A percentile compares a stretch with the other conserved stretches of the same genome.
These are phyloP conservation scores for Ganaspis brasiliensis DNA, from an alignment of 2,888 invertebrate species.

Conservation along the genomic window DNA sequence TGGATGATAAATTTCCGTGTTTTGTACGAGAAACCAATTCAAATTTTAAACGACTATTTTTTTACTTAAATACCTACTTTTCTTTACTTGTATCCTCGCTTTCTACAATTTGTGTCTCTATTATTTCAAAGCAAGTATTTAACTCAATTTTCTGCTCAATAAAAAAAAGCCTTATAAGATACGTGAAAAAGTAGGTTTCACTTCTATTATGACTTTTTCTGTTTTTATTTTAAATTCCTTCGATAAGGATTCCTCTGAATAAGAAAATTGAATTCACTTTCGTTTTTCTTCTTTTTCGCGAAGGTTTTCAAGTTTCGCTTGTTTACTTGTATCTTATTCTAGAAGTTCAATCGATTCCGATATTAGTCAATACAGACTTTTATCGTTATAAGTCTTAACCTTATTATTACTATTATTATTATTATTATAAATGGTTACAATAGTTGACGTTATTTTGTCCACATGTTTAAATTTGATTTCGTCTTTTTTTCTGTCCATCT, in stretches of 20 bases:
- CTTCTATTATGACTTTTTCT: constrained; percentile 12
- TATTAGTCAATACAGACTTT: no score
- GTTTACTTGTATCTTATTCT: no score
- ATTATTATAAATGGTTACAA: no score
- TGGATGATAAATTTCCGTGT: neutral
- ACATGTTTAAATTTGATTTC: no score
- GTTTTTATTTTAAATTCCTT: constrained; percentile 8
- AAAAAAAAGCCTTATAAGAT: constrained; percentile 7
- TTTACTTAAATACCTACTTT: neutral
- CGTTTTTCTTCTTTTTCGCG: neutral
- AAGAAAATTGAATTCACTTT: neutral
- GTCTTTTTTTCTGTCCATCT: no score
- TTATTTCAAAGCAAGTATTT: neutral
- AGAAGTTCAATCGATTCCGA: no score
- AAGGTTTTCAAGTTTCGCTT: no score
- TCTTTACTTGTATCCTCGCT: neutral
- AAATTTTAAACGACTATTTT: neutral
- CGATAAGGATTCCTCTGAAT: neutral
- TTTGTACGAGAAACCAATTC: neutral
- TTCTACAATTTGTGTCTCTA: neutral
- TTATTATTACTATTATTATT: no score
- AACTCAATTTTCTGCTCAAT: neutral
- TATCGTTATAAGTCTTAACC: no score
- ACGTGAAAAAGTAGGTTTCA: constrained; percentile 10
- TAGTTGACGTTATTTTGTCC: no score